A percentile compares a stretch with the other conserved stretches of the same genome.
Conservation (phyloP, 2,888 invertebrate genomes). For the Toxonevra muliebris region DNA sequence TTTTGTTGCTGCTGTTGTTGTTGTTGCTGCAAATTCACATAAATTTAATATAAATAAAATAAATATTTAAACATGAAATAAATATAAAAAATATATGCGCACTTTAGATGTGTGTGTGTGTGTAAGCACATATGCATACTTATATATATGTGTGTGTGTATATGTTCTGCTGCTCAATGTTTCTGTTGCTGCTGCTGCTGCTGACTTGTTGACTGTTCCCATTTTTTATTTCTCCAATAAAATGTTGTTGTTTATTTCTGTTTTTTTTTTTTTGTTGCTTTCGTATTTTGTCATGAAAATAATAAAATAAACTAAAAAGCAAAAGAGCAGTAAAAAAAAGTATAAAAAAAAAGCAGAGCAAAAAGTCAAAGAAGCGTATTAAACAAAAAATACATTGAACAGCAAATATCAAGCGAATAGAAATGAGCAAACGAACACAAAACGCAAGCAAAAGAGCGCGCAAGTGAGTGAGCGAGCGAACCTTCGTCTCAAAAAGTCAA, state of each 20-base stretch:
- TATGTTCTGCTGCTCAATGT: neutral
- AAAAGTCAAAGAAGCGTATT: slow-evolving; percentile 35
- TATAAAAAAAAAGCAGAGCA: slow-evolving; percentile 26
- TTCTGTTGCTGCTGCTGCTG: slow-evolving; percentile 18
- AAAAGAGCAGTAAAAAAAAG: slow-evolving; percentile 2
- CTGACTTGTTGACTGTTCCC: slow-evolving; percentile 43
- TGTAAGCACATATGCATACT: neutral
- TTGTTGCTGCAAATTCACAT: neutral
- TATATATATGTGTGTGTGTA: slow-evolving; percentile 5
- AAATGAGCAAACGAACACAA: slow-evolving; percentile 17
- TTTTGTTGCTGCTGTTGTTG: neutral
- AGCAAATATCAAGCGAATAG: slow-evolving; percentile 2
- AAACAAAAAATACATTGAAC: slow-evolving; percentile 17
- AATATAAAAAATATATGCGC: neutral
- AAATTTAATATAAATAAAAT: slow-evolving; percentile 6
- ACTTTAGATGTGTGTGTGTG: slow-evolving; percentile 4
- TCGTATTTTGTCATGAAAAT: slow-evolving; percentile 24
- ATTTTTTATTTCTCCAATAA: slow-evolving; percentile 31
- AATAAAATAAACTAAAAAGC: slow-evolving; percentile 11
- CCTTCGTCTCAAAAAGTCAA: slow-evolving; percentile 26
- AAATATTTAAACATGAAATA: slow-evolving; percentile 10
- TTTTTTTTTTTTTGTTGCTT: slow-evolving; percentile 6
- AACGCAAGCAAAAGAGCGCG: slow-evolving; percentile 7
- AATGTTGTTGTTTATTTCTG: neutral
- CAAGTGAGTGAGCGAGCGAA: neutral